phyloP scores from a whole-genome alignment of 2,113 vertebrate genomes.

The Piprites chloris region DNA sequence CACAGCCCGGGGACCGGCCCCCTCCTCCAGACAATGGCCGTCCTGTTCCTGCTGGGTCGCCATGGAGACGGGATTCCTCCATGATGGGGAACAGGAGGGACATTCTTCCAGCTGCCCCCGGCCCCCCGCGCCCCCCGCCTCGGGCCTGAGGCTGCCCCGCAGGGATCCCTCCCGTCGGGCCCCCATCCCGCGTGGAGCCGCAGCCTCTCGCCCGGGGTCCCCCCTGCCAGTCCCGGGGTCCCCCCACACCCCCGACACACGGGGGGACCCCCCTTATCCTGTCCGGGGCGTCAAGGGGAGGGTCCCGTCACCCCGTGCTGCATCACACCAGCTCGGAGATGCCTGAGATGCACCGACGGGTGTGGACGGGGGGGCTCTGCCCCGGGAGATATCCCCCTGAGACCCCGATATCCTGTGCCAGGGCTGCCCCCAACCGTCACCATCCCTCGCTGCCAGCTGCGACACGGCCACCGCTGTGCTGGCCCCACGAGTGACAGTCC shows the following conservation, averaged over 20 bases:
- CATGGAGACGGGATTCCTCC: constrained; percentile 50
- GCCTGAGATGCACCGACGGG: neutral
- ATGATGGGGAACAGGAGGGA: constrained; percentile 7
- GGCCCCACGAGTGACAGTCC: neutral
- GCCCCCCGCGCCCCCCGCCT: neutral
- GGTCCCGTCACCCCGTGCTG: neutral
- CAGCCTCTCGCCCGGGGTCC: neutral
- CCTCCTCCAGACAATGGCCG: constrained; percentile 6
- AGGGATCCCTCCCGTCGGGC: neutral
- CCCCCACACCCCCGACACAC: neutral
- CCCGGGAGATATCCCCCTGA: neutral
- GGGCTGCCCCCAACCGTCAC: neutral
- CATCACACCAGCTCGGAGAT: neutral
- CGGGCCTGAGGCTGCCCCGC: neutral
- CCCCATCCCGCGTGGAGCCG: neutral
- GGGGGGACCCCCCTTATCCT: neutral
- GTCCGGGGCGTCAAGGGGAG: neutral
- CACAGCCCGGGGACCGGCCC: neutral
- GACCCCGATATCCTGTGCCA: neutral
- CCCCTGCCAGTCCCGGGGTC: neutral
- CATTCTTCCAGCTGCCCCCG: neutral
- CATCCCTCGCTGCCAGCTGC: neutral
- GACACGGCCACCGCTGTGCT: neutral
- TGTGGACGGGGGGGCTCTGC: neutral
- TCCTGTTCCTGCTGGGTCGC: constrained; percentile 5